phyloP scores from a whole-genome alignment of 2,888 invertebrate genomes.

The Pegoplata infirma region DNA sequence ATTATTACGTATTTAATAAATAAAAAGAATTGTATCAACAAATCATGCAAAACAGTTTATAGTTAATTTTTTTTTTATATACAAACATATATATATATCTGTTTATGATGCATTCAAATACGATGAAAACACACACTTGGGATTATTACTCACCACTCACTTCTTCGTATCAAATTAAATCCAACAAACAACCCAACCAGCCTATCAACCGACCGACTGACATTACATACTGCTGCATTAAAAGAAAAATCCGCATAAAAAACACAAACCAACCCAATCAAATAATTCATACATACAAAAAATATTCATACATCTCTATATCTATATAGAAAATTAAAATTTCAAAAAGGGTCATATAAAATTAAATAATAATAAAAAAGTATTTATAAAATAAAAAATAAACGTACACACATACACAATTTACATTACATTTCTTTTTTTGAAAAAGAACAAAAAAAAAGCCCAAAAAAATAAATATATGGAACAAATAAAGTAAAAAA shows the following conservation, averaged over 20 bases:
- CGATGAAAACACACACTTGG: background rate
- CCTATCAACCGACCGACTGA: background rate
- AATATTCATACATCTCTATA: background rate
- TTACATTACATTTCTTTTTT: slow-evolving; percentile 36
- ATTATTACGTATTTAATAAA: slow-evolving; percentile 13
- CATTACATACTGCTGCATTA: background rate
- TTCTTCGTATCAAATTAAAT: slow-evolving; percentile 4
- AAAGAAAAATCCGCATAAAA: background rate
- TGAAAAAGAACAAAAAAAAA: slow-evolving; percentile 49
- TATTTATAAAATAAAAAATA: slow-evolving; percentile 36
- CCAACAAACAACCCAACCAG: background rate
- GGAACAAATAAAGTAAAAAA: slow-evolving; percentile 45
- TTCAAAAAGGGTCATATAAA: slow-evolving; percentile 46
- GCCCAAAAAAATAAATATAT: slow-evolving; percentile 46
- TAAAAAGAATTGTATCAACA: background rate
- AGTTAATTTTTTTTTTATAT: background rate
- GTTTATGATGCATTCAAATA: background rate
- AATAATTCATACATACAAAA: background rate
- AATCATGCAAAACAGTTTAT: background rate
- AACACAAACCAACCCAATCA: background rate
- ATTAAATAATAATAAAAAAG: slow-evolving; percentile 36
- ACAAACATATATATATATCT: too few relatives aligned
- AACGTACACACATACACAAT: slow-evolving; percentile 25
- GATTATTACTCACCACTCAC: slow-evolving; percentile 8
- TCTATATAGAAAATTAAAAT: slow-evolving; percentile 13